Evolutionary conservation across 1,140 invertebrate genomes (phyloP).

Genomic region (Bacillus rossius): DNA sequence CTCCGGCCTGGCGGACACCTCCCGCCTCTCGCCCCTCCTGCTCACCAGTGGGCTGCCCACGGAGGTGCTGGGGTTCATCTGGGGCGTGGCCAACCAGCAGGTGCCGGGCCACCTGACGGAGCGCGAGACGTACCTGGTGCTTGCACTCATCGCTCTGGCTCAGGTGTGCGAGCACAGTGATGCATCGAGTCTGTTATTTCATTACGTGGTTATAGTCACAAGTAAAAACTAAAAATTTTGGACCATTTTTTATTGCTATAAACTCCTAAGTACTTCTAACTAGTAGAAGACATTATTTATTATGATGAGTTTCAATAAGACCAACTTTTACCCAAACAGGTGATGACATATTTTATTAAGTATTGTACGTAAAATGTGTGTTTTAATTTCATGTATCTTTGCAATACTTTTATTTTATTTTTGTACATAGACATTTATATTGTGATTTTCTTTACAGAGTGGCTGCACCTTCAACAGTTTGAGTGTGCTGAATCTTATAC

Average conservation of each 20-base stretch:
- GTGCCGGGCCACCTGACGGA: conserved; percentile 54
- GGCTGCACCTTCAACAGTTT: conserved; percentile 47
- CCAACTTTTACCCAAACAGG: no score
- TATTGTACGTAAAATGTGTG: no score
- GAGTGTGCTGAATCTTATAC: conserved; percentile 46
- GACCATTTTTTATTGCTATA: no score
- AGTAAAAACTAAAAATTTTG: no score
- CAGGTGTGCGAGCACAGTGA: conserved; percentile 40
- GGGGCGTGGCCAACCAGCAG: conserved; percentile 55
- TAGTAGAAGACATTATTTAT: not conserved
- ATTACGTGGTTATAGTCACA: no score
- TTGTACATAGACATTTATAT: not conserved
- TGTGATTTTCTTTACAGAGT: conserved; percentile 38
- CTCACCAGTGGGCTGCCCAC: conserved; percentile 53
- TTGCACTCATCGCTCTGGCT: conserved; percentile 56
- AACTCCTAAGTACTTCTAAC: no score
- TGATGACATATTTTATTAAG: no score
- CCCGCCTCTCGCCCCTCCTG: conserved; percentile 54
- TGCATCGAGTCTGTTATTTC: no score
- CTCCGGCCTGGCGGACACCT: conserved; percentile 50
- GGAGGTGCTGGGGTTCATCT: conserved; percentile 55
- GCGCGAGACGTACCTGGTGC: conserved; percentile 52
- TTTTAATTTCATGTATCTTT: not conserved
- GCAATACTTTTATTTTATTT: conserved; percentile 1
- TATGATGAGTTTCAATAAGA: no score